phyloP scores from a whole-genome alignment of 2,888 invertebrate genomes.

The Gymnoscelis rufifasciata region DNA sequence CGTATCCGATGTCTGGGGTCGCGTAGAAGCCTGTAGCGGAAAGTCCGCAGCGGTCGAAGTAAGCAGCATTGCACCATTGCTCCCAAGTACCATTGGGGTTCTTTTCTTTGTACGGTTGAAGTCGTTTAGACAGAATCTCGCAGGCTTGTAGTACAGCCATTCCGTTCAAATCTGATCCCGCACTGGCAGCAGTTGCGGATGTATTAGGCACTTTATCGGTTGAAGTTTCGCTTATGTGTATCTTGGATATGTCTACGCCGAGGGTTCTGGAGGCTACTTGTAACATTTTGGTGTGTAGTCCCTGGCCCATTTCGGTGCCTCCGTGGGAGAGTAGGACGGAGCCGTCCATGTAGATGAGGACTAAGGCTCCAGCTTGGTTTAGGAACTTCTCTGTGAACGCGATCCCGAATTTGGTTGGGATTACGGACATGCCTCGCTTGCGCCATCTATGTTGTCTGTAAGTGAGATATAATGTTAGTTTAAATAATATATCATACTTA shows the following conservation, averaged over 20 bases:
- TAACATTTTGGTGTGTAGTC: constrained; percentile 96
- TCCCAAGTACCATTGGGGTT: constrained; percentile 91
- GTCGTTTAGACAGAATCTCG: constrained; percentile 82
- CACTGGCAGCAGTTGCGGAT: constrained; percentile 92
- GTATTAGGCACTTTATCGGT: constrained; percentile 96
- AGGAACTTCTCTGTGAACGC: constrained; percentile 86
- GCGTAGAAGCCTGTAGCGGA: constrained; percentile 91
- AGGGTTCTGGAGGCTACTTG: constrained; percentile 90
- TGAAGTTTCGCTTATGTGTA: constrained; percentile 89
- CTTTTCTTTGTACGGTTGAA: constrained; percentile 85
- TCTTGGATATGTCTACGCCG: constrained; percentile 83
- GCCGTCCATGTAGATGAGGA: constrained; percentile 92
- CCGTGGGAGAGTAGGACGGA: constrained; percentile 93
- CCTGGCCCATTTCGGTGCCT: constrained; percentile 99
- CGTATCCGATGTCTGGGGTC: constrained; percentile 85
- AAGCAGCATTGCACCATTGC: constrained; percentile 88
- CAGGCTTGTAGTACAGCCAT: constrained; percentile 94
- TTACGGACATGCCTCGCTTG: constrained; percentile 89
- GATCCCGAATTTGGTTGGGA: constrained; percentile 92
- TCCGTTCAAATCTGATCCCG: constrained; percentile 93
- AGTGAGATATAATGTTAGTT: constrained; percentile 22
- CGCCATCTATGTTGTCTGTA: constrained; percentile 87
- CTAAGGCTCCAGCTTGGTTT: constrained; percentile 92
- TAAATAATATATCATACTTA: not conserved
- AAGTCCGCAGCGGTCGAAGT: constrained; percentile 86